Percentiles rank a stretch among this genome's conserved stretches.
phyloP scores from a whole-genome alignment of 2,888 invertebrate species.

The Volucella bombylans region DNA sequence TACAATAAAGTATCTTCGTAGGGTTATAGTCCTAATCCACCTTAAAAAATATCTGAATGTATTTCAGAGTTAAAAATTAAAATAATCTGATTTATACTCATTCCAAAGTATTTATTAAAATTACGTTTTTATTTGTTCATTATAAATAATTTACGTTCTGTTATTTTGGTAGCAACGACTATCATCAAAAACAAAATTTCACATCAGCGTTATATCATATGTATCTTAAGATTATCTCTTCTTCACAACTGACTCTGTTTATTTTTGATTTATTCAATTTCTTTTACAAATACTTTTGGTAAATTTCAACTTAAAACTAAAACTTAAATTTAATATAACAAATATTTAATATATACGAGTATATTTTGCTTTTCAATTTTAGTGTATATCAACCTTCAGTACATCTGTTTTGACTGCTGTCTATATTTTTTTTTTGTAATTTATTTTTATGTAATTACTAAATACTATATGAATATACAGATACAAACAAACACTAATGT shows the following conservation, averaged over 20 bases:
- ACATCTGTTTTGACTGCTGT: conserved; percentile 19
- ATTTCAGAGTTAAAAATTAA: background rate
- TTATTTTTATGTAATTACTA: conserved; percentile 18
- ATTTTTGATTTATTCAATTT: background rate
- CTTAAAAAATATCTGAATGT: too few relatives aligned
- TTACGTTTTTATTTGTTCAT: conserved; percentile 33
- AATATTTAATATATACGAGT: conserved; percentile 17
- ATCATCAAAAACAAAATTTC: conserved; percentile 15
- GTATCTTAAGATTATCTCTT: conserved; percentile 6
- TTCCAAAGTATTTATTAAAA: conserved; percentile 36
- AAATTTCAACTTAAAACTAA: conserved; percentile 36
- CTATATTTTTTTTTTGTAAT: background rate
- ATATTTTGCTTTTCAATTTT: conserved; percentile 14
- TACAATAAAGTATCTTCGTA: too few relatives aligned
- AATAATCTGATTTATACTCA: conserved; percentile 27
- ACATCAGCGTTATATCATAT: background rate
- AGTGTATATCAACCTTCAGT: conserved; percentile 59
- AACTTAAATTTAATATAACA: conserved; percentile 23
- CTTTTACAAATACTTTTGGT: conserved; percentile 3
- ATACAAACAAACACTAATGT: conserved; percentile 56
- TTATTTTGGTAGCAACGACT: background rate
- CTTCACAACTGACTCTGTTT: background rate
- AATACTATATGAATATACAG: conserved; percentile 27
- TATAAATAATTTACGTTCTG: conserved; percentile 28
- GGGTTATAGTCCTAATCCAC: too few relatives aligned